Conservation (phyloP, 2,888 invertebrate species). For the Kryphioiulus occultus region DNA sequence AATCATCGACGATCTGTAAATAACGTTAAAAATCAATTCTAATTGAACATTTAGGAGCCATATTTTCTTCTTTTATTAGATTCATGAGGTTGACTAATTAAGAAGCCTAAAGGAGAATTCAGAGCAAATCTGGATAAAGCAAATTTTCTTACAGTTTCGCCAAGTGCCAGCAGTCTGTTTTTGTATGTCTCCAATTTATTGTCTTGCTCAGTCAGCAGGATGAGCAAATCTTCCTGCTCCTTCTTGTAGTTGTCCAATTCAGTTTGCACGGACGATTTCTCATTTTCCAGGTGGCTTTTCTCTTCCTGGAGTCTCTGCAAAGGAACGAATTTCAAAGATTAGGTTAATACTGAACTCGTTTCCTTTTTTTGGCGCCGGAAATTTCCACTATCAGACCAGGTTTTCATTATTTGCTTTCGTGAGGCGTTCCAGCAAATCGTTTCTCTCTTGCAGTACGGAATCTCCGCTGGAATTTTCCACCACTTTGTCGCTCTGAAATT, state of each 20-base stretch:
- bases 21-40: neutral
- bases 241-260: slow-evolving; percentile 75
- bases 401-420: neutral
- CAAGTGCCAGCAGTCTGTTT: slow-evolving; percentile 61
- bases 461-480: neutral
- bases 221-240: slow-evolving; percentile 93
- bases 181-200: slow-evolving; percentile 74
- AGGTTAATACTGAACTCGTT: neutral
- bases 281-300: slow-evolving; percentile 46
- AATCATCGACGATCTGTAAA: slow-evolving; percentile 27
- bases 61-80: neutral
- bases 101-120: neutral
- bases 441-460: neutral
- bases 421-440: neutral
- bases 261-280: slow-evolving; percentile 54
- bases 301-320: slow-evolving; percentile 53
- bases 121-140: neutral
- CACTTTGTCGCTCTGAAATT: neutral
- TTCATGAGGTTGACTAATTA: neutral
- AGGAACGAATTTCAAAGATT: neutral
- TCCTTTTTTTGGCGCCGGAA: neutral
- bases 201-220: slow-evolving; percentile 89
- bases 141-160: slow-evolving; percentile 59
- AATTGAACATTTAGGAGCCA: neutral
- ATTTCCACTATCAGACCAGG: neutral